Base-by-base conservation (phyloP, 2,888 invertebrate genomes). In the Habroteleia sp. region DNA sequence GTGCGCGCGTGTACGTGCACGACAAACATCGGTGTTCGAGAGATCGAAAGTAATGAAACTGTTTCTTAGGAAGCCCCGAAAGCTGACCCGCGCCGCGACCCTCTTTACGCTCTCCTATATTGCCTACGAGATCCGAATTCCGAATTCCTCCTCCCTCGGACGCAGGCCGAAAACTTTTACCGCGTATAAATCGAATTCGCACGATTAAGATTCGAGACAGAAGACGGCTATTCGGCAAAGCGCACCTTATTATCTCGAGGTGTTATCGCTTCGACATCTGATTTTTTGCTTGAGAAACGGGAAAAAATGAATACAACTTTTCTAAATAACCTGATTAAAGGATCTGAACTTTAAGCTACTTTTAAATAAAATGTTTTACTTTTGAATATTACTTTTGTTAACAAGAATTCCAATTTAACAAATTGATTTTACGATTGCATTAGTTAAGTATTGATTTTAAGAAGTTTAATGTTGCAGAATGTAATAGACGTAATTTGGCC, bases 41-140 rank as follows among this genome's bases (percentile, higher is more conserved):
- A 84, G 84, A 85, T 85, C 83, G 84, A 84, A 84, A 83, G 85
- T 87, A 87, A 87, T 85, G 87, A 87, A 87, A 87, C 85, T 85
- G 86, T 87, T 86, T 83, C 85, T 82, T 76, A 78, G 82, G 76
- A 80, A 80, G 82, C 76, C 71, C 72, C 79, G 74, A 78, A 78
- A 76, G 81, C 83, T 82, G 83, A 81, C 82, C 83, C 66, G 76
- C 72, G 71, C 44, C 73, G 77, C 73, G 76, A 80, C 78, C 80
- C 77, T 77, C 77, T 74, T 74, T 74, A 73, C 75, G 71, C 78
- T 54, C 69, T 73, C 69, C 60, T 80, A 84, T 84, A 84, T 84
- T 83, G 84, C 83, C 81, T 84, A 82, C 84, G 83, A 83, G 85
- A 82, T 79, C 80, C 75, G 84, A 84, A 85, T 85, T 83, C 81